These are phyloP conservation scores for Nyctibius grandis DNA, from an alignment of 2,797 vertebrate species.

Conservation along the genomic window DNA sequence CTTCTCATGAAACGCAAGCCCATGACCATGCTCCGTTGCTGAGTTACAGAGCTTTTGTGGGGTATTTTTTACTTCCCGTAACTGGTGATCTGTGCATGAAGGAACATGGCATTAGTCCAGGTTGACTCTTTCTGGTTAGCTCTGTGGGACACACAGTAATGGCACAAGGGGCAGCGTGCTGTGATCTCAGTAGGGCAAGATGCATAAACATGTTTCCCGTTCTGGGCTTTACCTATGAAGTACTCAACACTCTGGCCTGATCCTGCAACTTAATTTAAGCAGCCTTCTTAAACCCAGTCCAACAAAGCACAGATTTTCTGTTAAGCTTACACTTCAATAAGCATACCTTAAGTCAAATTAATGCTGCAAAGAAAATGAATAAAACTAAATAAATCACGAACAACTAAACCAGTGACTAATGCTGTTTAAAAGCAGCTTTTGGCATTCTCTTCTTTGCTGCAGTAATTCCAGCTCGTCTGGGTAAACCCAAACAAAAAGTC, in stretches of 20 bases:
- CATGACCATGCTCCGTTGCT: fast-evolving
- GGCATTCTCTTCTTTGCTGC: background rate
- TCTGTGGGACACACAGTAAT: background rate
- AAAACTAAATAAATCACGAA: background rate
- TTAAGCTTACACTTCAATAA: background rate
- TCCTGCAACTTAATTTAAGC: background rate
- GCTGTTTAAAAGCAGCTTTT: background rate
- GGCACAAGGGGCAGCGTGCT: background rate
- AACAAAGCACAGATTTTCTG: background rate
- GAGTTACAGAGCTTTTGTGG: background rate
- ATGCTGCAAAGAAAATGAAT: background rate
- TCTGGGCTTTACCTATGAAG: background rate
- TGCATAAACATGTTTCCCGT: background rate
- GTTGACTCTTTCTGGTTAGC: background rate
- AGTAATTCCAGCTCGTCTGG: background rate
- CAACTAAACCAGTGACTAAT: background rate
- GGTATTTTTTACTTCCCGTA: background rate
- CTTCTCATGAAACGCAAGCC: fast-evolving
- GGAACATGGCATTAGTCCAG: background rate
- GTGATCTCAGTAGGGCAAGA: background rate
- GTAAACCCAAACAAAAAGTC: constrained; percentile 12
- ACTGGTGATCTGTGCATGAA: background rate
- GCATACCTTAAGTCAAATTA: background rate
- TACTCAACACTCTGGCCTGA: background rate
- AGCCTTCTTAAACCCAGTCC: background rate